These are phyloP conservation scores for Rynchops niger DNA, from an alignment of 2,113 vertebrate species.

Conservation along the genomic window DNA sequence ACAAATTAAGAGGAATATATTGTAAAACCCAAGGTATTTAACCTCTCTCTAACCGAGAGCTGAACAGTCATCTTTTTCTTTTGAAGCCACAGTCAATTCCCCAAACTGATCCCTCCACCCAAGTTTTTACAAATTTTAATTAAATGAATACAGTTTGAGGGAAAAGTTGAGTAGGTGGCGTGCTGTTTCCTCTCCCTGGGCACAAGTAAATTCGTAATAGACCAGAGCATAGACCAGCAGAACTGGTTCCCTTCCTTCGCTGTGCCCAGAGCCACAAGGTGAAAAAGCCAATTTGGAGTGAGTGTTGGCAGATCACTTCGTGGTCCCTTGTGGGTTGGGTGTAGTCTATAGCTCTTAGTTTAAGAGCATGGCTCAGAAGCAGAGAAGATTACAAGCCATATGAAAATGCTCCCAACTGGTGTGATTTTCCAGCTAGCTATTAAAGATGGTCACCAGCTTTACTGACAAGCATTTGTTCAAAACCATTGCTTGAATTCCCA, in stretches of 20 bases:
- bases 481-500: neutral
- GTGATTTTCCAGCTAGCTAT: neutral
- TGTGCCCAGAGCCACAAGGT: neutral
- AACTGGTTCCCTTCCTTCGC: neutral
- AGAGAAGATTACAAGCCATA: neutral
- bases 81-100: neutral
- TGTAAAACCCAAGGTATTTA: neutral
- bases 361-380: neutral
- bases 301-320: neutral
- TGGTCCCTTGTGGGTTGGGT: neutral
- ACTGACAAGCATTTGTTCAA: neutral
- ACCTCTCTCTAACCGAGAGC: neutral
- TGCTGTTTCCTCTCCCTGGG: neutral
- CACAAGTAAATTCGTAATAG: neutral
- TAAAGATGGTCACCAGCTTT: neutral
- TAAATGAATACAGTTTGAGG: neutral
- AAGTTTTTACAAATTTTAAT: neutral
- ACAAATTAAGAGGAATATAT: neutral
- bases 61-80: neutral
- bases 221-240: neutral
- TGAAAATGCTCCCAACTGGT: neutral
- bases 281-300: neutral
- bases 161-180: neutral
- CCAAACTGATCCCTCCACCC: neutral
- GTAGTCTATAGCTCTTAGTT: neutral